A percentile compares a stretch with the other conserved stretches of the same genome.
phyloP scores from a whole-genome alignment of 1,140 invertebrate species.

The Sitophilus oryzae region DNA sequence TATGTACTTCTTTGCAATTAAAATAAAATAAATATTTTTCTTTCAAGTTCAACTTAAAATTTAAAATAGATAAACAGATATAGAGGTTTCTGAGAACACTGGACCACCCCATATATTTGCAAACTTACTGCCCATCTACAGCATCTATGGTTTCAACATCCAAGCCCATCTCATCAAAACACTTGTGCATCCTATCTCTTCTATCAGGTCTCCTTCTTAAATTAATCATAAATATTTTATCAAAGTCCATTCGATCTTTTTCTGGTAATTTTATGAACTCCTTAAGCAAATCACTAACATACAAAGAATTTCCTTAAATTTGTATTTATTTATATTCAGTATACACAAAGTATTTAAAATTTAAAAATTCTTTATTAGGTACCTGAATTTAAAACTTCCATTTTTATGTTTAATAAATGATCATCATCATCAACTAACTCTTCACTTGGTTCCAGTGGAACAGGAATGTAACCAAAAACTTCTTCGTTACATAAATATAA shows the following conservation, averaged over 20 bases:
- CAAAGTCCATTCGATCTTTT: conserved; percentile 60
- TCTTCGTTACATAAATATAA: conserved; percentile 78
- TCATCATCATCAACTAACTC: conserved; percentile 56
- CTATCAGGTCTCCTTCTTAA: conserved; percentile 74
- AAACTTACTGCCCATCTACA: conserved; percentile 85
- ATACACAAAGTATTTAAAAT: neutral
- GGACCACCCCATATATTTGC: too few relatives aligned
- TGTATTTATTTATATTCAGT: neutral
- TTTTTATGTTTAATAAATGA: conserved; percentile 71
- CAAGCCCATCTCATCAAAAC: conserved; percentile 76
- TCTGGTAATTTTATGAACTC: conserved; percentile 46
- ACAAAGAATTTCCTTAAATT: neutral
- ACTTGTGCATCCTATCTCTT: conserved; percentile 67
- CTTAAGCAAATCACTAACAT: conserved; percentile 34
- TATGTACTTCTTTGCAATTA: too few relatives aligned
- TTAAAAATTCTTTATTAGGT: neutral
- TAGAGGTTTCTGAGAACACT: too few relatives aligned
- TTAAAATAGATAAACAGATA: too few relatives aligned
- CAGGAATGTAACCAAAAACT: conserved; percentile 74
- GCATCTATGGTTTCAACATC: conserved; percentile 68
- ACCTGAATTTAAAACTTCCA: conserved; percentile 60
- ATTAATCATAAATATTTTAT: conserved; percentile 89
- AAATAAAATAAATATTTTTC: too few relatives aligned
- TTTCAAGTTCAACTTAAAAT: too few relatives aligned
- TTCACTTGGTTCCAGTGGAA: conserved; percentile 70